Evolutionary conservation across 1,140 invertebrate species (phyloP).

Genomic region (Euura lappo): DNA sequence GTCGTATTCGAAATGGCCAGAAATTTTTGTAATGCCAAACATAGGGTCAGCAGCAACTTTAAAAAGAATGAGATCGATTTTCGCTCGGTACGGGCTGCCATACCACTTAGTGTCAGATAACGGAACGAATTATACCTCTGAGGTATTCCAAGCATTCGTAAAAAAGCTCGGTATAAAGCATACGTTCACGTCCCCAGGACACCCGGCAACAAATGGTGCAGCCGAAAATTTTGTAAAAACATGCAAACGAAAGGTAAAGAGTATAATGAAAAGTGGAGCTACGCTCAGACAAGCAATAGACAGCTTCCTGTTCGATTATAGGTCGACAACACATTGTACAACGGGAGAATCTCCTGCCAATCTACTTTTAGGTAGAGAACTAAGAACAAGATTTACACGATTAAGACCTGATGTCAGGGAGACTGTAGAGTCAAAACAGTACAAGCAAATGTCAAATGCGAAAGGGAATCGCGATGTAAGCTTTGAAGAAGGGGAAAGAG

Average conservation of each 20-base stretch:
- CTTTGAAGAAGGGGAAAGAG: neutral
- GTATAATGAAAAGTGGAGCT: neutral
- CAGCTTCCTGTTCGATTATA: constrained; percentile 21
- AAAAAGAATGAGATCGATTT: constrained; percentile 15
- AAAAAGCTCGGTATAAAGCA: constrained; percentile 21
- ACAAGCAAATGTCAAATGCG: neutral
- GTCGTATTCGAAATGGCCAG: constrained; percentile 32
- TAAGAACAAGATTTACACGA: constrained; percentile 7
- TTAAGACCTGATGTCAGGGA: neutral
- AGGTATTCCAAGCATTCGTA: constrained; percentile 17
- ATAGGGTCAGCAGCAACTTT: constrained; percentile 11
- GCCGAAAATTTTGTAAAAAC: constrained; percentile 27
- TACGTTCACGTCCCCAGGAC: constrained; percentile 20
- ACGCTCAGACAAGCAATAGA: constrained; percentile 8
- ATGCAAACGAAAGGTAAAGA: constrained; percentile 21
- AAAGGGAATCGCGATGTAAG: neutral
- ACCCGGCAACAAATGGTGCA: constrained; percentile 30
- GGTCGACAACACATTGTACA: constrained; percentile 13
- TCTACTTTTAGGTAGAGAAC: constrained; percentile 23
- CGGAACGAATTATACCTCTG: constrained; percentile 15
- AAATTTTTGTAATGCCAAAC: constrained; percentile 21
- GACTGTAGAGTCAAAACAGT: neutral
- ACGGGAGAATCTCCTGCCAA: constrained; percentile 17
- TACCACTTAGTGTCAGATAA: constrained; percentile 20
- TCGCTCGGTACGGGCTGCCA: constrained; percentile 21